Conservation (phyloP, 1,140 invertebrate genomes). For the Drosophila kepulauana region DNA sequence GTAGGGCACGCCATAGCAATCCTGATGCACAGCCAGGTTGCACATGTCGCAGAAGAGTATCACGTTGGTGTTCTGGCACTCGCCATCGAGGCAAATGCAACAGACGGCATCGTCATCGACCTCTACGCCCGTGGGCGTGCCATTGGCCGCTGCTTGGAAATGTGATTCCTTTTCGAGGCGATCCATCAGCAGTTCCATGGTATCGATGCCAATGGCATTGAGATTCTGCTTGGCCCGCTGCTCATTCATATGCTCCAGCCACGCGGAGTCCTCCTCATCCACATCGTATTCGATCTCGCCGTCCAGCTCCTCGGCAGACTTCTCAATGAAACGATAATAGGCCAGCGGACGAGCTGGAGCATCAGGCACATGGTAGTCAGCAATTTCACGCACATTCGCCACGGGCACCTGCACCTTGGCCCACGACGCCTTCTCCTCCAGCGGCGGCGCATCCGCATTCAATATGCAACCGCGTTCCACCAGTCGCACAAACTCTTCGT, state of each 20-base stretch:
- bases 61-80: slow-evolving; percentile 89
- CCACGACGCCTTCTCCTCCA: slow-evolving; percentile 86
- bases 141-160: slow-evolving; percentile 88
- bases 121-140: slow-evolving; percentile 89
- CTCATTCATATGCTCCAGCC: slow-evolving; percentile 95
- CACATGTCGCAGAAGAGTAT: slow-evolving; percentile 99
- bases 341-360: slow-evolving; percentile 92
- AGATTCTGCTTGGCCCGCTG: slow-evolving; percentile 89
- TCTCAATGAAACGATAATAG: slow-evolving; percentile 97
- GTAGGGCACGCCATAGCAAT: slow-evolving; percentile 99
- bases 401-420: slow-evolving; percentile 91
- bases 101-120: slow-evolving; percentile 99
- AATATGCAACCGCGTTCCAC: slow-evolving; percentile 73
- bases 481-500: slow-evolving; percentile 88
- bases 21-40: slow-evolving; percentile 99
- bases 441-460: slow-evolving; percentile 86
- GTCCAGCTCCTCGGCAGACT: slow-evolving; percentile 96
- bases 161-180: slow-evolving; percentile 98
- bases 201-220: slow-evolving; percentile 91
- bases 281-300: slow-evolving; percentile 98
- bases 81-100: slow-evolving; percentile 97
- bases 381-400: slow-evolving; percentile 92
- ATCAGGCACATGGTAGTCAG: slow-evolving; percentile 92
- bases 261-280: slow-evolving; percentile 98
- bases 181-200: slow-evolving; percentile 98